Base-by-base conservation (phyloP, 53 echinoderm and acorn worm species). In the Patiria pectinifera region DNA sequence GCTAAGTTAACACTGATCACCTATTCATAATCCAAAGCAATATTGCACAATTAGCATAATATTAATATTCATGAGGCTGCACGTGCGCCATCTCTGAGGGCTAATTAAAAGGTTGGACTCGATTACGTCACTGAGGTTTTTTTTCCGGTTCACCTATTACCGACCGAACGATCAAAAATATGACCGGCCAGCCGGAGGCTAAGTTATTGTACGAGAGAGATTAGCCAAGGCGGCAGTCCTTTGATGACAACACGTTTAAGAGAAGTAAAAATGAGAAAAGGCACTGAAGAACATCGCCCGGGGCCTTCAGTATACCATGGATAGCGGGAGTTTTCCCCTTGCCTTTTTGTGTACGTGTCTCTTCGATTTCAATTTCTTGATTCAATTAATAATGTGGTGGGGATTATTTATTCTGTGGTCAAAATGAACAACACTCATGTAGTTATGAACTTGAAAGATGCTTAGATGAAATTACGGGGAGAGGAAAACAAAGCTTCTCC, bases 201-300 rank as follows among this genome's bases (percentile, higher is more conserved):
- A 74, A 62, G 62, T 85, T 85, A 85, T 85, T 69, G 85, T 85
- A 85, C 66, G 35, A 25, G 63, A 63, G 46, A 66, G 85, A 85
- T 85, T 85, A 85, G 62, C 18, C 16, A 45, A 16, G 69, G 62
- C 69, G 85, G 85, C 85, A 2, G 2, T 19, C 18, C 85, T 85
- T 85, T 85, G 85, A 85, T 85, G 85, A 59, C 59, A 18, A 63
- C 66, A 47, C 85, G 15, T 63, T 84, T 35, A 35, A 35, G 16
- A 43, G 45, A 63, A 19, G 66, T 35, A 53, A 18, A 13, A 66
- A 66, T 11, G 85, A 69, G 19, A 46, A 18, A 8, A 18, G 45
- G 21, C 69, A 19, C 7, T 85, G 66, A 85, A 43, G 85, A 26
- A 44, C 46, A 16, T 8, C 13, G 15, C 66, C 70, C n/a, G 18